A percentile compares a stretch with the other conserved stretches of the same genome.
These are phyloP conservation scores for Solenopsis fugax DNA, from an alignment of 1,140 invertebrate genomes.

Conservation along the genomic window DNA sequence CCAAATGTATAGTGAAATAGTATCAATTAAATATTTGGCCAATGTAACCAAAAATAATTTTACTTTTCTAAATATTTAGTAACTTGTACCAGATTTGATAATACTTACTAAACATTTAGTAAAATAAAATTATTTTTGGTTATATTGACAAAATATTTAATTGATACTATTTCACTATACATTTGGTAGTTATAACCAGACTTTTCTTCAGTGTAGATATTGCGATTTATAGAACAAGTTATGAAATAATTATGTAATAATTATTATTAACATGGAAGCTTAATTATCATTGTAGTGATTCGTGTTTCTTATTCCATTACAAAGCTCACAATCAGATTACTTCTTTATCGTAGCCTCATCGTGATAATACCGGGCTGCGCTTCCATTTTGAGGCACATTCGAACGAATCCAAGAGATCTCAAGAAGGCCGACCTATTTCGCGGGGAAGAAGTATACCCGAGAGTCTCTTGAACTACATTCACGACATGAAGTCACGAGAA, in stretches of 20 bases:
- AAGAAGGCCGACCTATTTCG: constrained; percentile 69
- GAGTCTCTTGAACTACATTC: constrained; percentile 70
- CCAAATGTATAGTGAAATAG: no score
- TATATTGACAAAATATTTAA: no score
- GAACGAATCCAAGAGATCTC: constrained; percentile 67
- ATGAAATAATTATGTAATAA: not conserved
- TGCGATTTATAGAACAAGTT: not conserved
- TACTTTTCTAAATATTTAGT: no score
- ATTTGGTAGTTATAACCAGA: no score
- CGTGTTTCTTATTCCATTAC: not conserved
- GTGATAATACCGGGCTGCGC: constrained; percentile 40
- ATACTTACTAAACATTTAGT: no score
- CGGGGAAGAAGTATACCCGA: constrained; percentile 56
- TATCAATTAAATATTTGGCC: no score
- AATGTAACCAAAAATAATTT: no score
- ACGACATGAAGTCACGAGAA: constrained; percentile 57
- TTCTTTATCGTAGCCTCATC: not conserved
- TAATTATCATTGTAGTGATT: not conserved
- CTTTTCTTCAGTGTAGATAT: no score
- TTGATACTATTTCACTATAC: no score
- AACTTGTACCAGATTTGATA: no score
- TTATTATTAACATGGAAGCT: not conserved
- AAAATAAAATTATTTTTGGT: no score
- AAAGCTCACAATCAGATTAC: not conserved
- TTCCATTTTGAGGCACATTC: constrained; percentile 60